A percentile compares a stretch with the other conserved stretches of the same genome.
Evolutionary conservation across 2,113 vertebrate species (phyloP).

Genomic region (Caranx ignobilis): DNA sequence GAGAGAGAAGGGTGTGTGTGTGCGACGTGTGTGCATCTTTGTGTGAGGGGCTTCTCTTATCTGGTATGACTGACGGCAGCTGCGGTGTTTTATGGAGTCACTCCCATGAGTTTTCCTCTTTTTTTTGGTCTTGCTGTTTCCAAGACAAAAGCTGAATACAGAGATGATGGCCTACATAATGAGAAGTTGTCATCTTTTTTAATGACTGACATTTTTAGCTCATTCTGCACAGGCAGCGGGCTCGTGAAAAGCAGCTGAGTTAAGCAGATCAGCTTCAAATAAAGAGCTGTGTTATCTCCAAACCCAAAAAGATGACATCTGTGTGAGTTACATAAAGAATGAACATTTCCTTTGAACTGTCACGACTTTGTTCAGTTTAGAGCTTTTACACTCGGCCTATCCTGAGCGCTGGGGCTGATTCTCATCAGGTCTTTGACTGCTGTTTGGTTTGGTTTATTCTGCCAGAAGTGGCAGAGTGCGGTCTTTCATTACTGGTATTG

Average conservation of each 20-base stretch:
- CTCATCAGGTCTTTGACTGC: background rate
- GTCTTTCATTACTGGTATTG: background rate
- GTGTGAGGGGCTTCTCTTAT: conserved; percentile 33
- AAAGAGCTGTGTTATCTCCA: background rate
- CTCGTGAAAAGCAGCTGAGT: conserved; percentile 45
- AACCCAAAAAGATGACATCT: conserved; percentile 18
- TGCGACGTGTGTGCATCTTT: background rate
- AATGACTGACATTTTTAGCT: conserved; percentile 62
- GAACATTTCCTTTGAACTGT: background rate
- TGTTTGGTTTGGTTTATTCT: background rate
- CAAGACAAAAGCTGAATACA: conserved; percentile 43
- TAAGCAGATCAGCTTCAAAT: conserved; percentile 9
- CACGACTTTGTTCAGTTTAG: background rate
- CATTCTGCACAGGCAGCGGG: background rate
- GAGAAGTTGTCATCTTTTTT: conserved; percentile 51
- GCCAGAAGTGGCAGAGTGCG: background rate
- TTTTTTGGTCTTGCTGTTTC: conserved; percentile 16
- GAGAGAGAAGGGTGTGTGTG: background rate
- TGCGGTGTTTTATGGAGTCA: conserved; percentile 54
- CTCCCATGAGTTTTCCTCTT: conserved; percentile 15
- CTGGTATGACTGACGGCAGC: conserved; percentile 44
- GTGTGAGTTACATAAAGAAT: background rate
- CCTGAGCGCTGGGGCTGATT: background rate
- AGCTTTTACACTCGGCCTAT: background rate
- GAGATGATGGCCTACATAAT: conserved; percentile 60